phyloP scores from a whole-genome alignment of 53 echinoderm and acorn worm species.

The Mesocentrotus franciscanus region DNA sequence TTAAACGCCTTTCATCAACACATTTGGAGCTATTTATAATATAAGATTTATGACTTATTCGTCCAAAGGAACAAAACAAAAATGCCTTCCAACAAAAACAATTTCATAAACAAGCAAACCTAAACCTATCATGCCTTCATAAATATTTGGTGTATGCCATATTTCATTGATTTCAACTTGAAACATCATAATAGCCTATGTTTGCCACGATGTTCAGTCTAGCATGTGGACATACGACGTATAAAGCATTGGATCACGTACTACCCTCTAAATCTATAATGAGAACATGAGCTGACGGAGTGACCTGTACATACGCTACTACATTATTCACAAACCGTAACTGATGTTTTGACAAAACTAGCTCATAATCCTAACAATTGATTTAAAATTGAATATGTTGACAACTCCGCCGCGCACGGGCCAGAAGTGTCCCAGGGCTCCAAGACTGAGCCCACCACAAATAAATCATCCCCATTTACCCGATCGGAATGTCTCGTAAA shows the following conservation, averaged over 20 bases:
- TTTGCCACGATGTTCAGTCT: not conserved
- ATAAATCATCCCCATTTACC: constrained; percentile 55
- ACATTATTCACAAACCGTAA: constrained; percentile 6
- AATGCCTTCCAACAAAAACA: not conserved
- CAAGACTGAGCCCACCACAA: constrained; percentile 37
- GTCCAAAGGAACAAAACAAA: not conserved
- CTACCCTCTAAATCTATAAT: not conserved
- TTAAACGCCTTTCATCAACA: too few species aligned
- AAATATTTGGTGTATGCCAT: not conserved
- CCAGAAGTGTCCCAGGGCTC: constrained; percentile 48
- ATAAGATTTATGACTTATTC: not conserved
- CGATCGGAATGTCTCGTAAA: constrained; percentile 46
- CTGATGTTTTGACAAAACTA: constrained; percentile 53
- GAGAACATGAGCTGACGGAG: constrained; percentile 28
- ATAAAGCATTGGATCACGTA: not conserved
- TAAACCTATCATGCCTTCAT: not conserved
- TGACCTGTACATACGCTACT: constrained; percentile 13
- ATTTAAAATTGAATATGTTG: constrained; percentile 39
- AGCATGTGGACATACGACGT: not conserved
- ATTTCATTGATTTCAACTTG: not conserved
- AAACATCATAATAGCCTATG: not conserved
- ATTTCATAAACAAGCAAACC: not conserved
- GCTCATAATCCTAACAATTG: constrained; percentile 50
- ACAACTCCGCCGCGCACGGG: constrained; percentile 41
- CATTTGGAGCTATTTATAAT: too few species aligned